These are phyloP conservation scores for Lepidurus couesii DNA, from an alignment of 1,140 invertebrate genomes.

Conservation along the genomic window DNA sequence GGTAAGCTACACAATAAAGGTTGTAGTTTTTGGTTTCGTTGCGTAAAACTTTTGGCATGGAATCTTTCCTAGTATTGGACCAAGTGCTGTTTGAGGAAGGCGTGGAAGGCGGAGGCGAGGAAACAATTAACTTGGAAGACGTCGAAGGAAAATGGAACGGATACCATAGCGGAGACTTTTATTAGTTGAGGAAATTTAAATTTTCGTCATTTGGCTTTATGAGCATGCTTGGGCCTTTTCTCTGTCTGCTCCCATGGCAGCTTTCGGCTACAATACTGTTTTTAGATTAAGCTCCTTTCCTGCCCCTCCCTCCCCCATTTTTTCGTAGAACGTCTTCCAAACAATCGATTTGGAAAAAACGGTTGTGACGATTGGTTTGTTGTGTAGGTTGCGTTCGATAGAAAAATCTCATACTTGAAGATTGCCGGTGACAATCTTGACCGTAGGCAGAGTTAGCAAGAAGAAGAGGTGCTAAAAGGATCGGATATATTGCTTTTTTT, in stretches of 20 bases:
- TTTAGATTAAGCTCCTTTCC: neutral
- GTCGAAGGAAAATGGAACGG: constrained; percentile 31
- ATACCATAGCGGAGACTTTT: constrained; percentile 33
- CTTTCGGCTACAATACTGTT: neutral
- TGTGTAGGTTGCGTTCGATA: neutral
- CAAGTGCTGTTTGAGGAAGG: constrained; percentile 45
- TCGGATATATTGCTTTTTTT: neutral
- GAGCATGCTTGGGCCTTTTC: neutral
- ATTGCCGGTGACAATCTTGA: constrained; percentile 2
- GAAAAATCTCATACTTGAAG: neutral
- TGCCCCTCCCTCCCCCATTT: neutral
- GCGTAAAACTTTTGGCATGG: constrained; percentile 25
- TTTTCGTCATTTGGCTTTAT: neutral
- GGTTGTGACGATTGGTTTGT: neutral
- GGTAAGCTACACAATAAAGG: constrained; percentile 43
- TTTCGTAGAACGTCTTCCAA: neutral
- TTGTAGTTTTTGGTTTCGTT: constrained; percentile 13
- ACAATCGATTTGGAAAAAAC: neutral
- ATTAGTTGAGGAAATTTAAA: neutral
- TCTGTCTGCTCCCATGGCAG: neutral
- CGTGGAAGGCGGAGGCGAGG: constrained; percentile 35
- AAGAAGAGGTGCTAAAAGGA: neutral
- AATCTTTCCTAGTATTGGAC: constrained; percentile 44
- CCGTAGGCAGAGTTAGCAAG: neutral
- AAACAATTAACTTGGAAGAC: constrained; percentile 28